A percentile compares a stretch with the other conserved stretches of the same genome.
These are phyloP conservation scores for Yponomeuta plumbellus DNA, from an alignment of 2,888 invertebrate species.

Conservation along the genomic window DNA sequence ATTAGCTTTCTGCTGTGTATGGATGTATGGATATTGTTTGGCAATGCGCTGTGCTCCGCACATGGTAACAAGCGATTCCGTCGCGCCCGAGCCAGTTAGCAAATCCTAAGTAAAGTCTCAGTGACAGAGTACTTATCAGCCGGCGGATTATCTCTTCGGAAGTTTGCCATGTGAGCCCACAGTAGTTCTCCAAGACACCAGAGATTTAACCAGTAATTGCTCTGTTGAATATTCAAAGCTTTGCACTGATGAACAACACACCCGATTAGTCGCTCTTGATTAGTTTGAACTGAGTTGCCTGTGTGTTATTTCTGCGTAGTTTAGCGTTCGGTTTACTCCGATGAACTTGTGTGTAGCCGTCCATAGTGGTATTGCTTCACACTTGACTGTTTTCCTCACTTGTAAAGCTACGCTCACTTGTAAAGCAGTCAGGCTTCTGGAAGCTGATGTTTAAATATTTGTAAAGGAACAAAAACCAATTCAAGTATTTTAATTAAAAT, in stretches of 20 bases:
- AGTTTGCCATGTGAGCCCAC: constrained; percentile 23
- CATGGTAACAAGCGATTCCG: not conserved
- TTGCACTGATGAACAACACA: constrained; percentile 27
- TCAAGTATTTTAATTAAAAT: constrained; percentile 10
- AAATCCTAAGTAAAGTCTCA: constrained; percentile 13
- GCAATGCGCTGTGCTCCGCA: not conserved
- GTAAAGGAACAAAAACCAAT: not conserved
- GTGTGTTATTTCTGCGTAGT: constrained; percentile 1
- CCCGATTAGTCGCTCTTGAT: constrained; percentile 27
- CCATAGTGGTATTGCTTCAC: not conserved
- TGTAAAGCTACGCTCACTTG: not conserved
- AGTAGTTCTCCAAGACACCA: constrained; percentile 27
- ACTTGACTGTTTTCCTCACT: constrained; percentile 1
- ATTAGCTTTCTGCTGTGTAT: too few relatives aligned
- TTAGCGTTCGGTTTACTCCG: not conserved
- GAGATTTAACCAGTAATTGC: constrained; percentile 39
- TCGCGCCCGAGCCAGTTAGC: constrained; percentile 1
- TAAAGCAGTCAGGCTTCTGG: not conserved
- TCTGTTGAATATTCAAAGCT: constrained; percentile 36
- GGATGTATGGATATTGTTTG: too few relatives aligned
- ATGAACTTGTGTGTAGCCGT: constrained; percentile 1
- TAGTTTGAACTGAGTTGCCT: constrained; percentile 19
- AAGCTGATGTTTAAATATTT: not conserved
- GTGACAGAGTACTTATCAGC: constrained; percentile 29
- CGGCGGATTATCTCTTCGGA: constrained; percentile 30